Evolutionary conservation across 1,140 invertebrate genomes (phyloP).

Genomic region (Nomia melanderi): DNA sequence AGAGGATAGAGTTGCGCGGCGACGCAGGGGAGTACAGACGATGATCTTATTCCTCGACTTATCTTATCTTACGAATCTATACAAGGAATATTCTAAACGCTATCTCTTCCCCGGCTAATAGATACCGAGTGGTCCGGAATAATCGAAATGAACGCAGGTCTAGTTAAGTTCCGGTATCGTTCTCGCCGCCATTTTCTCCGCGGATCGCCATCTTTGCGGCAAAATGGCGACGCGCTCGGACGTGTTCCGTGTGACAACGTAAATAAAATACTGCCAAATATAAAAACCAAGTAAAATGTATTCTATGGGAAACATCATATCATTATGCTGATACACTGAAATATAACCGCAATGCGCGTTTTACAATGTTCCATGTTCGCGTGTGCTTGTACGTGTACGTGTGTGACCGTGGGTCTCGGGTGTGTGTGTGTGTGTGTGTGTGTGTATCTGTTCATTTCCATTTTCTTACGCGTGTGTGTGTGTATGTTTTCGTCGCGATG

Average conservation of each 20-base stretch:
- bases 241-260: slow-evolving; percentile 34
- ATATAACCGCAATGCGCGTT: slow-evolving; percentile 78
- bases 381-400: slow-evolving; percentile 59
- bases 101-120: too few species aligned
- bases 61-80: too few species aligned
- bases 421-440: slow-evolving; percentile 56
- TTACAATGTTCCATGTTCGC: slow-evolving; percentile 59
- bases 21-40: too few species aligned
- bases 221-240: slow-evolving; percentile 18
- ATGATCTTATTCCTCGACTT: too few species aligned
- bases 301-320: slow-evolving; percentile 81
- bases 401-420: too few species aligned
- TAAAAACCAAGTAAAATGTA: slow-evolving; percentile 82
- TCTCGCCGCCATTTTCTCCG: too few species aligned
- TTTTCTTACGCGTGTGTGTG: slow-evolving; percentile 57
- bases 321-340: slow-evolving; percentile 80
- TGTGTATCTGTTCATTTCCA: slow-evolving; percentile 56
- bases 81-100: too few species aligned
- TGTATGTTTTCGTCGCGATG: slow-evolving; percentile 73
- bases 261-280: slow-evolving; percentile 75
- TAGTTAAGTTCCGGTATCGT: too few species aligned
- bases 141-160: too few species aligned
- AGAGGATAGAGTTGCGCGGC: too few species aligned
- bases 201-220: too few species aligned
- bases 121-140: too few species aligned